Percentiles rank a stretch among this genome's conserved stretches.
Conservation (phyloP, 2,797 vertebrate genomes). For the Australoheros facetus region DNA sequence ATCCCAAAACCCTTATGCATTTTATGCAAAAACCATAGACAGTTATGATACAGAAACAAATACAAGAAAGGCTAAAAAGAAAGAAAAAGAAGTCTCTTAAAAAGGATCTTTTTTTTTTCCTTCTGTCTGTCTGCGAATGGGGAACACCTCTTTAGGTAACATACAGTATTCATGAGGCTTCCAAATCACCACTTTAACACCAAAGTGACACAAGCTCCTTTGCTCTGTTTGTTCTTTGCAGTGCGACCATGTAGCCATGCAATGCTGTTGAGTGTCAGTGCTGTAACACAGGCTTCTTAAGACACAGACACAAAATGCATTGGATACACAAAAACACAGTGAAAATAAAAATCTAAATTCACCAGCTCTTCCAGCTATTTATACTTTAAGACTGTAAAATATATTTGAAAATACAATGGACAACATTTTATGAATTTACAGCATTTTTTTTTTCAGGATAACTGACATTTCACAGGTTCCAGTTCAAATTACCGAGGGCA, state of each 20-base stretch:
- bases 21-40: constrained; percentile 95
- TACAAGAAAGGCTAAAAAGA: constrained; percentile 84
- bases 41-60: constrained; percentile 93
- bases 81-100: constrained; percentile 64
- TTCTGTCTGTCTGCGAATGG: constrained; percentile 83
- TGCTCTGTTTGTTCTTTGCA: constrained; percentile 74
- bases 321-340: constrained; percentile 72
- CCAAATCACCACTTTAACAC: constrained; percentile 84
- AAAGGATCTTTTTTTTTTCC: constrained; percentile 81
- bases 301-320: constrained; percentile 72
- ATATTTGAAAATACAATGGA: constrained; percentile 69
- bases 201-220: constrained; percentile 79
- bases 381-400: constrained; percentile 76
- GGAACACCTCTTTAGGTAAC: constrained; percentile 85
- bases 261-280: constrained; percentile 62
- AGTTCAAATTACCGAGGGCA: constrained; percentile 66
- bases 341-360: constrained; percentile 59
- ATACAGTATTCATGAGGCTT: constrained; percentile 90
- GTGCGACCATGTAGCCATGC: constrained; percentile 83
- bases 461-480: constrained; percentile 73
- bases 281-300: constrained; percentile 66
- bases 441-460: constrained; percentile 46
- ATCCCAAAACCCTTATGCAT: constrained; percentile 98
- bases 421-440: constrained; percentile 63
- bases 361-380: constrained; percentile 77